Base-by-base conservation (phyloP, 2,888 invertebrate genomes). In the Ecliptopera silaceata region DNA sequence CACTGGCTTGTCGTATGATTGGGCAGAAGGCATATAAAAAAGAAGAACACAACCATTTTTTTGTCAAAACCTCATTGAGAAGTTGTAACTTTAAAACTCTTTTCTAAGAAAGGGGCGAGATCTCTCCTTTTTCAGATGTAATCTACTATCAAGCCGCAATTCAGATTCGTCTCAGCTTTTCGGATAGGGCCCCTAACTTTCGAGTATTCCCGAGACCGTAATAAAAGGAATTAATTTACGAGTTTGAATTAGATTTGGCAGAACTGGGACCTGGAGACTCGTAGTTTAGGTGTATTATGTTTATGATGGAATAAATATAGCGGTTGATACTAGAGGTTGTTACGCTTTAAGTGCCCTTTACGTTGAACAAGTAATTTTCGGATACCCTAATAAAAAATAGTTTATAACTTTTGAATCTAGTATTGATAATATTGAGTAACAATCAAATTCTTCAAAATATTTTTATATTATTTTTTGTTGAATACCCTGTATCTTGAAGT, bases 151-250 rank as follows among this genome's bases (percentile, higher is more conserved):
- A 44, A 32, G 29, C 43, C 50, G 42, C 41, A 57, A 46, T 57
- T 53, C 44, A 49, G 38, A 54, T 59, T 58, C 53, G 50, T 54
- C 38, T 42, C 54, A 54, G 59, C 34, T 12, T 51, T 46, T 45
- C 32, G 13, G 20, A 26, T 42, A 57, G 48, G 42, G 36, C 20
- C 18, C 32, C 49, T 45, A 44, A 49, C 46, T 57, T 56, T 60
- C 53, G 50, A 56, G 53, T 51, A 52, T 45, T 41, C 59, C 56
- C 56, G 39, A 44, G 36, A 39, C 45, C 48, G 46, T 56, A 61
- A 56, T 64, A 62, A 58, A 64, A 56, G 49, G 47, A 57, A 70
- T 68, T 70, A 67, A 67, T 68, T 68, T 68, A 64, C 55, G 56
- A 47, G 50, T 22, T 29, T 31, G 66, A 61, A 69, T 68, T 63